These are phyloP conservation scores for Coptotermes formosanus DNA, from an alignment of 1,140 invertebrate genomes.

Conservation along the genomic window DNA sequence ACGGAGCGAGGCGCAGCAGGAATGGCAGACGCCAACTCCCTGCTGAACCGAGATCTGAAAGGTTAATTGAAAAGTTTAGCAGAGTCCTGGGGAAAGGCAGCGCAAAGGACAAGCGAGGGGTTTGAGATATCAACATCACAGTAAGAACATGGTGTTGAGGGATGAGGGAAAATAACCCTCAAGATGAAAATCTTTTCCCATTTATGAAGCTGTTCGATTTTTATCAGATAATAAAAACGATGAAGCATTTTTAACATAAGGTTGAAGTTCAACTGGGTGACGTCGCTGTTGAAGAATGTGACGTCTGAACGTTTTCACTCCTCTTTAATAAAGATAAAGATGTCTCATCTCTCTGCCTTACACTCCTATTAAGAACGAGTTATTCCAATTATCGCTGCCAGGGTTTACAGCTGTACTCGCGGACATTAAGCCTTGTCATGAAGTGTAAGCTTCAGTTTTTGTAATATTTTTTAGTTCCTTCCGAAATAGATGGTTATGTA, in stretches of 20 bases:
- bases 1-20: not conserved
- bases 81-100: not conserved
- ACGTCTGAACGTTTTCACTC: not conserved
- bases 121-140: not conserved
- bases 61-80: constrained; percentile 16
- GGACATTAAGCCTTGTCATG: not conserved
- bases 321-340: not conserved
- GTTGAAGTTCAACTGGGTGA: constrained; percentile 3
- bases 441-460: not conserved
- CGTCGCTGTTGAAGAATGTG: not conserved
- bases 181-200: not conserved
- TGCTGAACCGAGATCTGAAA: not conserved
- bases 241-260: not conserved
- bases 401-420: not conserved
- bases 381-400: not conserved
- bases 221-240: not conserved
- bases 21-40: not conserved
- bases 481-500: not conserved
- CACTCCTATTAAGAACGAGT: not conserved
- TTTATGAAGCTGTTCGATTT: not conserved
- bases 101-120: constrained; percentile 11
- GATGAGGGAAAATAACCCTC: not conserved
- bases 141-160: not conserved
- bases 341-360: not conserved
- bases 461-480: not conserved